Evolutionary conservation across 2,113 vertebrate genomes (phyloP).

Genomic region (Gallinago paraguaiae): DNA sequence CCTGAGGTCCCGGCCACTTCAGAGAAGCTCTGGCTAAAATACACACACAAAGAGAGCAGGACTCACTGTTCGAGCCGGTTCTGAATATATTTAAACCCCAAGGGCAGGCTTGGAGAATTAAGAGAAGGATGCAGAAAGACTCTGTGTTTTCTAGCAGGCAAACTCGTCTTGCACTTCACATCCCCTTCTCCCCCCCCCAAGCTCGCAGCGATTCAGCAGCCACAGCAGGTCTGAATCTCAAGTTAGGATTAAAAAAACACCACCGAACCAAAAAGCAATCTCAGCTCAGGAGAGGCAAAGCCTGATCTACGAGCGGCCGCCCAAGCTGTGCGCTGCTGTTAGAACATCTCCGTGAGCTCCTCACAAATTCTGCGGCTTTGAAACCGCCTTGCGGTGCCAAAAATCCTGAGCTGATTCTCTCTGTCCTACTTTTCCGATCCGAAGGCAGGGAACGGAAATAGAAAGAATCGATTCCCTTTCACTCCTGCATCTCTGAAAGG

Average conservation of each 20-base stretch:
- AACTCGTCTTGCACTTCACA: neutral
- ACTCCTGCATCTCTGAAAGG: neutral
- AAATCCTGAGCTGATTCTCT: constrained; percentile 51
- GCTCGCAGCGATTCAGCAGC: neutral
- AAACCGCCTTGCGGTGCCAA: neutral
- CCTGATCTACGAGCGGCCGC: neutral
- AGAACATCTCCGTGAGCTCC: constrained; percentile 27
- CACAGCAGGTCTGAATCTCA: neutral
- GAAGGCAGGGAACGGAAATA: constrained; percentile 55
- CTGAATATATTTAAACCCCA: neutral
- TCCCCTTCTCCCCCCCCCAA: neutral
- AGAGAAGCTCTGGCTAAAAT: neutral
- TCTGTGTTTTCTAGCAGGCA: neutral
- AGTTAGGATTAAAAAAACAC: neutral
- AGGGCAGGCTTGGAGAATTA: neutral
- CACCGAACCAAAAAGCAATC: neutral
- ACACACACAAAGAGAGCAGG: neutral
- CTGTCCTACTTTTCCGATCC: constrained; percentile 44
- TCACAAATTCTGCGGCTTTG: constrained; percentile 29
- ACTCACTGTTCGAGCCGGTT: neutral
- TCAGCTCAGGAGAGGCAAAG: neutral
- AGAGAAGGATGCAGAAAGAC: neutral
- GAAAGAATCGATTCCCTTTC: constrained; percentile 48
- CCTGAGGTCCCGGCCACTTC: neutral
- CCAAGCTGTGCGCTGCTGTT: neutral